phyloP scores from a whole-genome alignment of 2,797 vertebrate genomes.

The Capromys pilorides region DNA sequence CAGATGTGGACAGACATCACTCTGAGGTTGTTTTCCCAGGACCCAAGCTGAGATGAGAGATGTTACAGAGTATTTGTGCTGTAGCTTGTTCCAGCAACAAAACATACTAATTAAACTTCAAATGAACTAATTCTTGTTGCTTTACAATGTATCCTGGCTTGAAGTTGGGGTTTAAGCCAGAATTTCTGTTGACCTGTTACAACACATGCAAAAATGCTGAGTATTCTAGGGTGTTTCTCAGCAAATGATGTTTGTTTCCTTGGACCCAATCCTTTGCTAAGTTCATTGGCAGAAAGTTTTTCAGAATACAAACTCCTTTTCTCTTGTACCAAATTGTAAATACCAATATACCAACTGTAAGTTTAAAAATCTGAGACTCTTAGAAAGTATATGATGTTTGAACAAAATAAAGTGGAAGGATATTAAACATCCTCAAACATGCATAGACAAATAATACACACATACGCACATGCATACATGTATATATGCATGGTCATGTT shows the following conservation, averaged over 20 bases:
- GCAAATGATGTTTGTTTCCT: neutral
- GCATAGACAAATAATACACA: neutral
- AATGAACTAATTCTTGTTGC: constrained; percentile 46
- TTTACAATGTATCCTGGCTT: constrained; percentile 52
- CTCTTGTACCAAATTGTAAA: neutral
- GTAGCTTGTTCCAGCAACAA: constrained; percentile 4
- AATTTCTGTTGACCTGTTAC: constrained; percentile 65
- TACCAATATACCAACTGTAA: neutral
- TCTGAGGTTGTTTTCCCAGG: neutral
- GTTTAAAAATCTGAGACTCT: neutral
- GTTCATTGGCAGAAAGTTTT: neutral
- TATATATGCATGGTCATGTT: neutral
- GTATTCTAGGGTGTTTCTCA: neutral
- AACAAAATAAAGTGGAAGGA: neutral
- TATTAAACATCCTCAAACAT: neutral
- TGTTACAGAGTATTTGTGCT: neutral
- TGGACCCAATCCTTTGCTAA: neutral
- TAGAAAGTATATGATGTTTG: neutral
- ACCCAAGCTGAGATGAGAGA: neutral
- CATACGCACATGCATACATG: neutral
- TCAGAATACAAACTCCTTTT: neutral
- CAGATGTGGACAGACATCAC: neutral
- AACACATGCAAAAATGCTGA: constrained; percentile 65
- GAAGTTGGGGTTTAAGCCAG: constrained; percentile 50
- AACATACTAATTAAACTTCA: constrained; percentile 56